A percentile compares a stretch with the other conserved stretches of the same genome.
Evolutionary conservation across 2,797 vertebrate species (phyloP).

Genomic region (Sebastes cheni): DNA sequence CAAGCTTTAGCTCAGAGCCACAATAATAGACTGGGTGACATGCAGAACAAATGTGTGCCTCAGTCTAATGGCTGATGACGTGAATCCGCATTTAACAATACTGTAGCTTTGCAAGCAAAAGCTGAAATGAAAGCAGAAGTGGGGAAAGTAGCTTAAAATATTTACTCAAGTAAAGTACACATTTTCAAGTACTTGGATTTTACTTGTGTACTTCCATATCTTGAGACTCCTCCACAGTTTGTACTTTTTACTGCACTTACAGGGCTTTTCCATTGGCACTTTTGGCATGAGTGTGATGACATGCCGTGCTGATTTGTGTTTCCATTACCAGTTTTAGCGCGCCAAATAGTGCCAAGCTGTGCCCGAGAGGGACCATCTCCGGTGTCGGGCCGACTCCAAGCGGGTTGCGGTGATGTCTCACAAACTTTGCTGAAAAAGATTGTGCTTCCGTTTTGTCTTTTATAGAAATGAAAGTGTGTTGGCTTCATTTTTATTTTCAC

Average conservation of each 20-base stretch:
- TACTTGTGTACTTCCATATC: background rate
- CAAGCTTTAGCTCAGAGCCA: conserved; percentile 15
- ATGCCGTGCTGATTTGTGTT: too few species aligned
- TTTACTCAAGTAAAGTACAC: background rate
- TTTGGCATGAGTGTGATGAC: too few species aligned
- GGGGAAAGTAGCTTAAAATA: background rate
- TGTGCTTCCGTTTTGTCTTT: background rate
- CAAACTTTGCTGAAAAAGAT: background rate
- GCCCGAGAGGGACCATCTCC: too few species aligned
- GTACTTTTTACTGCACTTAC: background rate
- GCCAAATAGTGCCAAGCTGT: too few species aligned
- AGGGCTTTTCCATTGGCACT: too few species aligned
- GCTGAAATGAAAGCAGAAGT: background rate
- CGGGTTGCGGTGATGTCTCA: too few species aligned
- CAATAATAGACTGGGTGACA: conserved; percentile 44
- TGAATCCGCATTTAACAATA: conserved; percentile 3
- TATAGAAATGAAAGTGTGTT: background rate
- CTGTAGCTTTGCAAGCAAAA: background rate
- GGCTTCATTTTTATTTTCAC: background rate
- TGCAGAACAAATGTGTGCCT: background rate
- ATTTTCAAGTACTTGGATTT: background rate
- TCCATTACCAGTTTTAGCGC: too few species aligned
- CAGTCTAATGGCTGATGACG: background rate
- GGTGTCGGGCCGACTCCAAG: too few species aligned
- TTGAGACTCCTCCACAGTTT: background rate